Percentiles rank a stretch among this genome's conserved stretches.
Evolutionary conservation across 1,140 invertebrate species (phyloP).

Genomic region (Chironomus tepperi): DNA sequence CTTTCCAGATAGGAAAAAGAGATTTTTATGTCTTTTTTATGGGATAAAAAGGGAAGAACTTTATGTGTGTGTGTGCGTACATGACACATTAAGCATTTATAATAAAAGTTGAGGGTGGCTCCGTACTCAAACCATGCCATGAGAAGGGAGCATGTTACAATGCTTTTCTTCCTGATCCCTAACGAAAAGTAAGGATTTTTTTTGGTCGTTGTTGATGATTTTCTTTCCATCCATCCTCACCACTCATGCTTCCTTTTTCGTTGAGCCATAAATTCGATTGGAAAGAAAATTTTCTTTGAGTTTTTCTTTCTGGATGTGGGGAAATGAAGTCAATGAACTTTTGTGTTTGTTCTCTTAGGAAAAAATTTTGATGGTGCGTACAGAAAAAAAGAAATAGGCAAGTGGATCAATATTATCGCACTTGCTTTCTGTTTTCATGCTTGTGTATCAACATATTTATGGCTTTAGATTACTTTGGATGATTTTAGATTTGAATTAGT

Average conservation of each 20-base stretch:
- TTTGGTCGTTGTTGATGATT: no score
- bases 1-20: no score
- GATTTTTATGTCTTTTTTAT: no score
- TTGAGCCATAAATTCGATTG: background rate
- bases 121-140: background rate
- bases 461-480: no score
- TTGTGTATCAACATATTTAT: no score
- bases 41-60: no score
- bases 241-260: background rate
- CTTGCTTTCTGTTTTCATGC: background rate
- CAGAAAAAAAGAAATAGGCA: background rate
- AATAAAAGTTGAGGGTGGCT: background rate
- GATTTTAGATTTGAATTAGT: no score
- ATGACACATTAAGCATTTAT: no score
- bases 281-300: background rate
- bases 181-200: conserved; percentile 3
- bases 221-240: background rate
- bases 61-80: background rate
- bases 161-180: background rate
- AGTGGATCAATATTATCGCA: conserved; percentile 13
- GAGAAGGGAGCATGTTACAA: background rate
- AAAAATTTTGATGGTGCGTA: background rate
- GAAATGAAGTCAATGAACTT: conserved; percentile 1
- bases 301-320: background rate
- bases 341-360: background rate